A percentile compares a stretch with the other conserved stretches of the same genome.
Evolutionary conservation across 2,797 vertebrate genomes (phyloP).

Genomic region (Emys orbicularis): DNA sequence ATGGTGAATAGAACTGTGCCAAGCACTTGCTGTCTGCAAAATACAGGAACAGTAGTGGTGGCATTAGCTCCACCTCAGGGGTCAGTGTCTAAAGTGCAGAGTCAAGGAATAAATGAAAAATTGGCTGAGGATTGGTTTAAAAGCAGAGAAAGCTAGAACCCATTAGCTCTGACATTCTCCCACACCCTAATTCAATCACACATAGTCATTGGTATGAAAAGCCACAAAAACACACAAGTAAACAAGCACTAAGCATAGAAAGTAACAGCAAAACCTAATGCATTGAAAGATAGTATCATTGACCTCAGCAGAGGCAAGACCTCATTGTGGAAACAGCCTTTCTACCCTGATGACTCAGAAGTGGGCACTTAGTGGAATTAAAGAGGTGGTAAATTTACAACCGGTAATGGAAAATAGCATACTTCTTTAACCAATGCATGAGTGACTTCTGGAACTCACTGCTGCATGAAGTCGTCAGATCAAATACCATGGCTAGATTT

Average conservation of each 20-base stretch:
- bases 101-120: not conserved
- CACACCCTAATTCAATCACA: conserved; percentile 37
- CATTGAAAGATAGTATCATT: not conserved
- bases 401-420: not conserved
- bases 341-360: not conserved
- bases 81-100: not conserved
- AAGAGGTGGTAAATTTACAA: not conserved
- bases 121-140: not conserved
- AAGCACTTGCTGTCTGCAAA: not conserved
- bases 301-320: not conserved
- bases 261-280: not conserved
- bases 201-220: not conserved
- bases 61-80: not conserved
- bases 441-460: not conserved
- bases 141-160: conserved; percentile 6
- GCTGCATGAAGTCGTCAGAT: not conserved
- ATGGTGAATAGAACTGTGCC: not conserved
- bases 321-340: not conserved
- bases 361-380: not conserved
- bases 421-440: not conserved
- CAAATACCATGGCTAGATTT: not conserved
- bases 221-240: not conserved
- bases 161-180: not conserved
- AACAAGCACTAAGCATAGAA: not conserved
- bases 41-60: too few relatives aligned